These are phyloP conservation scores for Lagorchestes hirsutus DNA, from an alignment of 2,797 vertebrate genomes.

Conservation along the genomic window DNA sequence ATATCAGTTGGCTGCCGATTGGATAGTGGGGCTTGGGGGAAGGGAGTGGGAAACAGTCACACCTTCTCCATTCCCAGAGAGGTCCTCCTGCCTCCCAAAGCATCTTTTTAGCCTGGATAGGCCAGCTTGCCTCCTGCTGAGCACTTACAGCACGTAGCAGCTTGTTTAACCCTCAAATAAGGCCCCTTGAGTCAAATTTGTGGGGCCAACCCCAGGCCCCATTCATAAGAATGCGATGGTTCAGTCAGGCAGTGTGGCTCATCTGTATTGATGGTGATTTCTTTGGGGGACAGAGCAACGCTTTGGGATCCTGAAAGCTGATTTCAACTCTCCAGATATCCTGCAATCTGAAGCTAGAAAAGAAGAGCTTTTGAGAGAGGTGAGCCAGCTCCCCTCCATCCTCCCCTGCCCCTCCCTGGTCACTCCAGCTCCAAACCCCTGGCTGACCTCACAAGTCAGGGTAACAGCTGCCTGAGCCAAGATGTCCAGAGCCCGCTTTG, in stretches of 20 bases:
- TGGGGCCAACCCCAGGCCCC: neutral
- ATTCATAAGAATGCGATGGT: neutral
- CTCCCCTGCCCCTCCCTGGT: neutral
- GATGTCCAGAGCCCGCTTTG: neutral
- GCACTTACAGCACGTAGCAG: neutral
- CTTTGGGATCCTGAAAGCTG: slow-evolving; percentile 79
- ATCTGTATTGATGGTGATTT: neutral
- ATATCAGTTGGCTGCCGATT: neutral
- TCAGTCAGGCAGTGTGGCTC: neutral
- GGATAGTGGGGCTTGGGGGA: neutral
- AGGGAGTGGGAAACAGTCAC: neutral
- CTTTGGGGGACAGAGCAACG: slow-evolving; percentile 49
- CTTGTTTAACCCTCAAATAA: neutral
- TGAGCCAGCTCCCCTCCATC: slow-evolving; percentile 27
- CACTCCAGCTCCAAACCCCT: neutral
- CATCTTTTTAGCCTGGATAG: neutral
- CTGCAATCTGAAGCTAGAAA: slow-evolving; percentile 58
- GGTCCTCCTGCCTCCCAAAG: neutral
- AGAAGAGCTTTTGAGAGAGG: slow-evolving; percentile 65
- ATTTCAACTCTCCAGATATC: slow-evolving; percentile 55
- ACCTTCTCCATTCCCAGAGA: neutral
- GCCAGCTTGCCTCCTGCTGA: neutral
- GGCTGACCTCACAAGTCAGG: neutral
- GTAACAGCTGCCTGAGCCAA: fast-evolving
- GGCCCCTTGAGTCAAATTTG: neutral